Base-by-base conservation (phyloP, 92 coral and sea anemone species). In the Meandrina meandrites region DNA sequence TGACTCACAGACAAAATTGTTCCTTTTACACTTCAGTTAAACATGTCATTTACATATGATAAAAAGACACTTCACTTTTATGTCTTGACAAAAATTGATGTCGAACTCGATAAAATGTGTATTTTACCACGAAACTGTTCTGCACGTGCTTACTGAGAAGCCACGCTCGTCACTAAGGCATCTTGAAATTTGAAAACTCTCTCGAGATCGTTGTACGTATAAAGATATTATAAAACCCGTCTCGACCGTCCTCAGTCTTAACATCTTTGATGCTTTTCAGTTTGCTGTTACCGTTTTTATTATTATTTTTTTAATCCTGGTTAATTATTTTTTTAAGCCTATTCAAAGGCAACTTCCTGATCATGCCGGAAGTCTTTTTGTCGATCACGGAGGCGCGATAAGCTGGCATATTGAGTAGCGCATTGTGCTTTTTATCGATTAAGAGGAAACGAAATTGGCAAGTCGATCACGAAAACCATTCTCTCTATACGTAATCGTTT, bases 361-460 rank as follows among this genome's bases (percentile, higher is more conserved):
- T 77, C 71, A 30, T 27, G 32, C 42, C 81, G 81, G 81, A 77
- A 77, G 64, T 51, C 62, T 18, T 51, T 76, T 16, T 8, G 28
- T n/a, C 12, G 47, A 47, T 3, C 19, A 47, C 81, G 24, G 62
- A 77, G 19, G 37, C 17, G 28, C 6, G 67, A 60, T 60, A 60
- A 60, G 34, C 71, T 27, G n/a, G 34, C 60, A 66, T 66, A 66
- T 40, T 40, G 45, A 40, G 45, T 40, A 40, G 45, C 31, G 53
- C 54, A 62, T 62, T 62, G 71, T 28, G 28, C 71, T 66, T 66
- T 66, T 10, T 10, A 66, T 66, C 71, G 5, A 64, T 64, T 27
- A n/a, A n/a, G 14, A 10, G 69, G 31, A 62, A 24, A 24, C 69
- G 28, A 62, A 19, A 15, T 57, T 22, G 64, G 3, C 5, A 17